phyloP scores from a whole-genome alignment of 2,888 invertebrate genomes.

The Junonia oenone region DNA sequence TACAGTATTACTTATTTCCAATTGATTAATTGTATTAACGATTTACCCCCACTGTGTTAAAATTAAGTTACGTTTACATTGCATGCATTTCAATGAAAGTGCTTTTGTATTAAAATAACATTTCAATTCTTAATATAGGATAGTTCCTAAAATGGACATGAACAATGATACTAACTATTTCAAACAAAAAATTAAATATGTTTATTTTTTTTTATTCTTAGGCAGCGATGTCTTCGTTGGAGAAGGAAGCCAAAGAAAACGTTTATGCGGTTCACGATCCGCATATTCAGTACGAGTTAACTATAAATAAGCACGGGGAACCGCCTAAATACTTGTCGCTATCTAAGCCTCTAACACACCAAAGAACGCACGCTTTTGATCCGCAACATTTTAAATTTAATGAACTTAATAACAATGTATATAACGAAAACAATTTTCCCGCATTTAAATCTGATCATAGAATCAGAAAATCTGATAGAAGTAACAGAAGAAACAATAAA shows the following conservation, averaged over 20 bases:
- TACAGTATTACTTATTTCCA: background rate
- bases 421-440: conserved; percentile 47
- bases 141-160: too few species aligned
- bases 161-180: too few species aligned
- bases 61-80: too few species aligned
- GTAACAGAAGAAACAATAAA: conserved; percentile 40
- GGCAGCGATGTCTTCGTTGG: conserved; percentile 72
- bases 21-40: background rate
- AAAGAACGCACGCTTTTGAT: conserved; percentile 70
- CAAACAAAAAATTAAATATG: too few species aligned
- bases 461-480: conserved; percentile 55
- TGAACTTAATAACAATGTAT: conserved; percentile 57
- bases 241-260: conserved; percentile 78
- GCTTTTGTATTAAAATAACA: background rate
- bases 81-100: too few species aligned
- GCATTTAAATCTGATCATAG: conserved; percentile 57
- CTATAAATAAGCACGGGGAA: conserved; percentile 74
- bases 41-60: background rate
- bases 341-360: conserved; percentile 73
- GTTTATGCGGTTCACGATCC: conserved; percentile 77
- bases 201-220: conserved; percentile 36
- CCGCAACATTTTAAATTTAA: conserved; percentile 49
- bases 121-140: background rate
- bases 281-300: conserved; percentile 77
- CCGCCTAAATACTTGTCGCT: conserved; percentile 75